These are phyloP conservation scores for Fistularia tabacaria DNA, from an alignment of 2,797 vertebrate genomes.

Conservation along the genomic window DNA sequence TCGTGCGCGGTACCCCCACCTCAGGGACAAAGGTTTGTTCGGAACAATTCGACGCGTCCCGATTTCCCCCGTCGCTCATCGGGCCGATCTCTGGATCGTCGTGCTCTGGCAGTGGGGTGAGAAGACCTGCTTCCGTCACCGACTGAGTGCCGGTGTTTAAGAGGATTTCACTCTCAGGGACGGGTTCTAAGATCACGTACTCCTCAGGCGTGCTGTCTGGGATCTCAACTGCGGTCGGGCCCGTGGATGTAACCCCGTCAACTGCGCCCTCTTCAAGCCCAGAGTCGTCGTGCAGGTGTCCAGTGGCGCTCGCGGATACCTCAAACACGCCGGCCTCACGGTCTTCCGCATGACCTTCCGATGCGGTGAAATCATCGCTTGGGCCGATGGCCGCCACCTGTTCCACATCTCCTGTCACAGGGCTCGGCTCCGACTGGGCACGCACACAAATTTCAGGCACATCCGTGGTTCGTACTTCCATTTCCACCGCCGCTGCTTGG, in stretches of 20 bases:
- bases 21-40: constrained; percentile 17
- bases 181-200: constrained; percentile 57
- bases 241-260: constrained; percentile 5
- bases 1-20: constrained; percentile 13
- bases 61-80: constrained; percentile 9
- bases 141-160: constrained; percentile 67
- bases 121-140: constrained; percentile 59
- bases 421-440: constrained; percentile 34
- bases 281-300: constrained; percentile 29
- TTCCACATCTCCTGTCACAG: constrained; percentile 24
- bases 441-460: constrained; percentile 19
- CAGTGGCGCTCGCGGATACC: constrained; percentile 22
- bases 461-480: constrained; percentile 23
- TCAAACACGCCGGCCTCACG: constrained; percentile 18
- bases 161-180: constrained; percentile 42
- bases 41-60: constrained; percentile 8
- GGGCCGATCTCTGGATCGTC: constrained; percentile 7
- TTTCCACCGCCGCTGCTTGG: constrained; percentile 13
- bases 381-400: constrained; percentile 43
- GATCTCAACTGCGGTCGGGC: constrained; percentile 10
- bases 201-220: constrained; percentile 47
- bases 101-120: constrained; percentile 31
- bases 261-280: constrained; percentile 13
- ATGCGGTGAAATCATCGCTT: constrained; percentile 34
- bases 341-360: constrained; percentile 28